Evolutionary conservation across 2,888 invertebrate species (phyloP), one percentile per base, ranked within the genome.

Genomic region (Patella pellucida): DNA sequence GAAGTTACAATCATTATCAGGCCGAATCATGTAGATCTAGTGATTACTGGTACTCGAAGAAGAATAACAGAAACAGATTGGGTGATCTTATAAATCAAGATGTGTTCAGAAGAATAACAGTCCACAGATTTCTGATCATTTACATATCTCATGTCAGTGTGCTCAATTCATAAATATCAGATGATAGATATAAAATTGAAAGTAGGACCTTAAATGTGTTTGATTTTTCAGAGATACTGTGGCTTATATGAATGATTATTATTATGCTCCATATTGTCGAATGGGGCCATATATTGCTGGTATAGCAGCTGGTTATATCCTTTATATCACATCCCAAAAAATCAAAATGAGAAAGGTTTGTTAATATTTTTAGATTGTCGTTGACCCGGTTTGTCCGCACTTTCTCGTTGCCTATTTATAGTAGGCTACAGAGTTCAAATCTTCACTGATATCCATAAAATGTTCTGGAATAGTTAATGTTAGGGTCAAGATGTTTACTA

Each of bases 221-320:
- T 41, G 7, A 5, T 41, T 41, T 23, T 11, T n/a, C 50, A 67
- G 67, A n/a, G 68, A 62, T 27, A n/a, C 23, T 27, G 2, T 14
- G 0, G 54, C 52, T 52, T 69, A 50, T 15, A 52, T 74, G 71
- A 15, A 27, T 15, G 68, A 75, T 15, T 74, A 67, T 54, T 92
- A 92, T 82, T 85, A 90, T 50, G 87, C 87, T 69, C 92, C 92
- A 7, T 92, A 90, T 83, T 85, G 86, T 68, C 84, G 92, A 70
- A 89, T 91, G 75, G 89, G 88, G 11, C 91, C 92, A 7, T 92
- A 91, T 82, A 82, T 91, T 14, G 80, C 91, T 23, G 92, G 92
- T 19, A 79, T 92, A 68, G 19, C 89, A 11, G 79, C 88, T 5
- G 92, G 91, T 4, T 91, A 90, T 76, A 52, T 89, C 16, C 79